phyloP scores from a whole-genome alignment of 2,113 vertebrate species.

The Macquaria ambigua region DNA sequence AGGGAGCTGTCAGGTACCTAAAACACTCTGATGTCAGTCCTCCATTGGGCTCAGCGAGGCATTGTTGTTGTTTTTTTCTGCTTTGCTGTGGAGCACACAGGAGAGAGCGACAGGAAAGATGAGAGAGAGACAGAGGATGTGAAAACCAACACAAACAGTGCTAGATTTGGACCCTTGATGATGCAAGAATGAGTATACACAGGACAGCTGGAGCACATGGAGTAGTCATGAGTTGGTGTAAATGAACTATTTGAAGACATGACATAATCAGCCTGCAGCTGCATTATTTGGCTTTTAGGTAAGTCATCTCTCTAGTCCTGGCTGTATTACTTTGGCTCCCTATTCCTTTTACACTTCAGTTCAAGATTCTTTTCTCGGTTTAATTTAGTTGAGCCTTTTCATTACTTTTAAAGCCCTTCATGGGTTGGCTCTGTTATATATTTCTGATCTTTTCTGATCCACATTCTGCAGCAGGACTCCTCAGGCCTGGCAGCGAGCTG shows the following conservation, averaged over 20 bases:
- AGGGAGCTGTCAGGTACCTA: constrained; percentile 60
- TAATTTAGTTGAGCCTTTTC: neutral
- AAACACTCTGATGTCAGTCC: constrained; percentile 47
- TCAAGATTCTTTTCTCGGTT: neutral
- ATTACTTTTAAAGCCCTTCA: neutral
- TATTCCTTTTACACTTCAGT: neutral
- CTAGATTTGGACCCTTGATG: constrained; percentile 3
- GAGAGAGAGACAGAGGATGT: constrained; percentile 7
- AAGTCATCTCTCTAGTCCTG: neutral
- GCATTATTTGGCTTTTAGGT: neutral
- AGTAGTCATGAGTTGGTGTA: neutral
- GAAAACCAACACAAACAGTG: constrained; percentile 20
- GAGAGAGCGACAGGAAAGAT: constrained; percentile 25
- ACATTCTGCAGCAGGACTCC: neutral
- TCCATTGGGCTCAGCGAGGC: constrained; percentile 39
- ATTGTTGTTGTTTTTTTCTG: constrained; percentile 54
- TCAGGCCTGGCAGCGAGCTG: neutral
- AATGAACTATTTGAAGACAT: constrained; percentile 10
- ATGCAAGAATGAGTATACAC: constrained; percentile 8
- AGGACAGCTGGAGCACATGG: neutral
- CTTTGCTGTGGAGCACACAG: constrained; percentile 18
- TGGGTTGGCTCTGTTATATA: neutral
- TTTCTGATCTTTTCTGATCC: constrained; percentile 26
- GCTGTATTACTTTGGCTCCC: neutral
- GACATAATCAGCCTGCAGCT: neutral